Evolutionary conservation across 2,888 invertebrate species (phyloP), one percentile per base, ranked within the genome.

Genomic region (Bellardia bayeri): DNA sequence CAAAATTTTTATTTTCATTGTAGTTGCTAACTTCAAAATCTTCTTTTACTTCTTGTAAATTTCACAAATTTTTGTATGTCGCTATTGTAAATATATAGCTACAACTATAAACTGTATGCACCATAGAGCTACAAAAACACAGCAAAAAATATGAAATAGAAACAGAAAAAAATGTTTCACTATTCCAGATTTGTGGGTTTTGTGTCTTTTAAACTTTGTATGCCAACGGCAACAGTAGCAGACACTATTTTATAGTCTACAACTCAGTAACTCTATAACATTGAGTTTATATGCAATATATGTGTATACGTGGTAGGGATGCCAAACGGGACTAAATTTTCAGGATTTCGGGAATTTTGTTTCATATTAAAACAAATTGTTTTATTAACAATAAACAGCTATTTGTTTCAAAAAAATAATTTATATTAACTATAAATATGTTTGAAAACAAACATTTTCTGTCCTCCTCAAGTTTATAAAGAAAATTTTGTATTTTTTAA

Each of bases 71-170:
- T 14, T 58, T 61, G 2, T n/a, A 49, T 61, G 54, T 8, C 56
- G 49, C 68, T 63, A 51, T 64, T 84, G 23, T 51, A 11, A 9
- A 11, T 56, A 16, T 45, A 14, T 64, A 58, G 68, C 42, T 64
- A n/a, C 49, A 81, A 30, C 74, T 64, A 85, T 80, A 75, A 85
- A 74, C 84, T 74, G 56, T 84, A 54, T 79, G 79, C 74, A 54
- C 51, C 66, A 68, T 68, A n/a, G 33, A 54, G 61, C 54, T 61
- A 30, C 58, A 69, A 49, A 42, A 71, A 69, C 11, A 56, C 8
- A 33, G 58, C 9, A 58, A 23, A 23, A 23, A 23, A 23, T 23
- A 23, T 23, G 23, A 45, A 64, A 13, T 23, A 61, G 40, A 37
- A 7, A 74, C 5, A 51, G 13, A 23, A 5, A 40, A 23, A 33